Evolutionary conservation across 2,888 invertebrate species (phyloP).

Genomic region (Drosophila hamatofila): DNA sequence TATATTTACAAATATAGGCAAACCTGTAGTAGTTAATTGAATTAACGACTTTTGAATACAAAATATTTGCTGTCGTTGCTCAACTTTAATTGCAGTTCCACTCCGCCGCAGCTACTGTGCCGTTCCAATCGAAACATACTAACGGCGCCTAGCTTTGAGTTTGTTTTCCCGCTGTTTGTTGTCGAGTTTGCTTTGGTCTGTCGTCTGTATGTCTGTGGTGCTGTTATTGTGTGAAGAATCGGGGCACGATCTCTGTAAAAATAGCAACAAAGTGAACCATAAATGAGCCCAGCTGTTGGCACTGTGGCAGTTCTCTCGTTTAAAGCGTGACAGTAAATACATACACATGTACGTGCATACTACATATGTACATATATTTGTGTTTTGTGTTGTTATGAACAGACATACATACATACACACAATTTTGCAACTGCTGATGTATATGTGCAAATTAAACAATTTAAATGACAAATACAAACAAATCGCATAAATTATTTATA

Average conservation of each 20-base stretch:
- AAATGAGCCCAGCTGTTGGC: not conserved
- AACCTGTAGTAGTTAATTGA: slow-evolving; percentile 28
- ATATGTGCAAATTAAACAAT: slow-evolving; percentile 8
- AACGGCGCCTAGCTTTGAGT: slow-evolving; percentile 10
- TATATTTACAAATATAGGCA: not conserved
- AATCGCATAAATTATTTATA: slow-evolving; percentile 20
- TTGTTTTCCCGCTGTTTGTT: slow-evolving; percentile 12
- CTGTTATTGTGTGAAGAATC: not conserved
- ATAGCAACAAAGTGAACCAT: slow-evolving; percentile 28
- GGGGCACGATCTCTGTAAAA: slow-evolving; percentile 43
- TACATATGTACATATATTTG: not conserved
- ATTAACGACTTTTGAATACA: slow-evolving; percentile 31
- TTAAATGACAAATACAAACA: slow-evolving; percentile 13
- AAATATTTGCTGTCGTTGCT: slow-evolving; percentile 29
- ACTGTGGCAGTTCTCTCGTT: not conserved
- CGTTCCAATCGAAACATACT: slow-evolving; percentile 13
- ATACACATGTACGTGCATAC: not conserved
- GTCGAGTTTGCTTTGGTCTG: slow-evolving; percentile 19
- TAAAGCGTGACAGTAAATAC: not conserved
- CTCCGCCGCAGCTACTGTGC: not conserved
- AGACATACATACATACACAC: not conserved
- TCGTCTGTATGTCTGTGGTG: slow-evolving; percentile 15
- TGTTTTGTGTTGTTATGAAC: not conserved
- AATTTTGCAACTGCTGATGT: not conserved
- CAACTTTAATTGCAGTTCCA: slow-evolving; percentile 34